phyloP scores from a whole-genome alignment of 2,113 vertebrate species.

The Neomonachus schauinslandi region DNA sequence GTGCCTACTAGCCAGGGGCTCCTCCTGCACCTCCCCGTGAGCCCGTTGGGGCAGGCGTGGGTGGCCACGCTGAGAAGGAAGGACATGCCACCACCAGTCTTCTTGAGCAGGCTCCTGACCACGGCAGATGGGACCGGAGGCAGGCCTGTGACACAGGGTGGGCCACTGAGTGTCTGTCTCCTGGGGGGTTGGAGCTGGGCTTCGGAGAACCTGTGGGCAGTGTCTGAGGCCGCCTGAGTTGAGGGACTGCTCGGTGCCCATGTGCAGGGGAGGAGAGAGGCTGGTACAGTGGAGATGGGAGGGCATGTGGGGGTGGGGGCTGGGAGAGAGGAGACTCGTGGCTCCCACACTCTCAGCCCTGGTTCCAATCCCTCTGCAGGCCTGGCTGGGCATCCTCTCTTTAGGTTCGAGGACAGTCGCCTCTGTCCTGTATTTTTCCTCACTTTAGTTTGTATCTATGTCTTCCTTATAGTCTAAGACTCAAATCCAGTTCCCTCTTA shows the following conservation, averaged over 20 bases:
- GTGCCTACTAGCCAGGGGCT: too few species aligned
- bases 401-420: neutral
- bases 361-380: neutral
- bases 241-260: fast-evolving
- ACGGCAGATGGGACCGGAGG: neutral
- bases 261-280: neutral
- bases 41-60: fast-evolving
- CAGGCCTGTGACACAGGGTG: neutral
- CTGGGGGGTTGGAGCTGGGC: neutral
- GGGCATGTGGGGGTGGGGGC: neutral
- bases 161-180: neutral
- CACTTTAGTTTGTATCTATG: neutral
- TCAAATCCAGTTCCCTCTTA: neutral
- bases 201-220: neutral
- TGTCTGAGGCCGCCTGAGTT: neutral
- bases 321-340: neutral
- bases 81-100: neutral
- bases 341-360: neutral
- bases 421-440: neutral
- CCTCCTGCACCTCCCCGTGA: fast-evolving
- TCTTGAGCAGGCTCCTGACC: neutral
- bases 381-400: neutral
- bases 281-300: neutral
- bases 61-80: neutral
- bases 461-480: neutral